Conservation (phyloP, 1,140 invertebrate genomes). For the Brachionus manjavacas region DNA sequence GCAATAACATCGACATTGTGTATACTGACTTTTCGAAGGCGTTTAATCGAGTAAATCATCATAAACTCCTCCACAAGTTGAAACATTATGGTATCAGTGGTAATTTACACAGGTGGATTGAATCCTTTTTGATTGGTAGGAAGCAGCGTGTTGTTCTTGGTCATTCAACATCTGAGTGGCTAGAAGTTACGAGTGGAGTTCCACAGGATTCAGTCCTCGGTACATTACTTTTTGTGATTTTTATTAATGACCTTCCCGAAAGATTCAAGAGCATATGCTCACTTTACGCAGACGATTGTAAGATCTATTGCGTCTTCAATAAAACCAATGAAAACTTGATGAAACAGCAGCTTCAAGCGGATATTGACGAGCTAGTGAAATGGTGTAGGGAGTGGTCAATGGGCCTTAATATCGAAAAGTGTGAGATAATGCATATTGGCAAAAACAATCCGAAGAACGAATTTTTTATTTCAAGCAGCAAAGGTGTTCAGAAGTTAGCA, state of each 20-base stretch:
- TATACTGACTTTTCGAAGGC: too few relatives aligned
- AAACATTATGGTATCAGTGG: conserved; percentile 21
- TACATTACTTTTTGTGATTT: conserved; percentile 44
- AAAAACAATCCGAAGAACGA: background rate
- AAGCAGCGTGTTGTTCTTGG: conserved; percentile 40
- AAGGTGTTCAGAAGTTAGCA: background rate
- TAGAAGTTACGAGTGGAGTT: conserved; percentile 41
- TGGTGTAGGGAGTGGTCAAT: background rate
- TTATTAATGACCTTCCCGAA: conserved; percentile 44
- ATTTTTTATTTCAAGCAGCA: background rate
- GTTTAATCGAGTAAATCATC: conserved; percentile 29
- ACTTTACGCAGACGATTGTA: conserved; percentile 14
- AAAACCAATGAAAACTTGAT: background rate
- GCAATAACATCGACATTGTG: too few relatives aligned
- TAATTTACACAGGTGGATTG: conserved; percentile 40
- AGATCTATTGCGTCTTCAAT: conserved; percentile 8
- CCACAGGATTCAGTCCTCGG: conserved; percentile 46
- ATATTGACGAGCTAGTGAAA: background rate
- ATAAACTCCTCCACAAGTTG: conserved; percentile 40
- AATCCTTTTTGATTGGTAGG: conserved; percentile 37
- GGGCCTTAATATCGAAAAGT: background rate
- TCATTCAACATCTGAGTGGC: conserved; percentile 15
- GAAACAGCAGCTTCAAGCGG: background rate
- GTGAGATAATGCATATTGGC: background rate
- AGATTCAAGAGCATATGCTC: background rate